Evolutionary conservation across 2,113 vertebrate species (phyloP), one percentile per base, ranked within the genome.

Genomic region (Sinosuthora webbiana): DNA sequence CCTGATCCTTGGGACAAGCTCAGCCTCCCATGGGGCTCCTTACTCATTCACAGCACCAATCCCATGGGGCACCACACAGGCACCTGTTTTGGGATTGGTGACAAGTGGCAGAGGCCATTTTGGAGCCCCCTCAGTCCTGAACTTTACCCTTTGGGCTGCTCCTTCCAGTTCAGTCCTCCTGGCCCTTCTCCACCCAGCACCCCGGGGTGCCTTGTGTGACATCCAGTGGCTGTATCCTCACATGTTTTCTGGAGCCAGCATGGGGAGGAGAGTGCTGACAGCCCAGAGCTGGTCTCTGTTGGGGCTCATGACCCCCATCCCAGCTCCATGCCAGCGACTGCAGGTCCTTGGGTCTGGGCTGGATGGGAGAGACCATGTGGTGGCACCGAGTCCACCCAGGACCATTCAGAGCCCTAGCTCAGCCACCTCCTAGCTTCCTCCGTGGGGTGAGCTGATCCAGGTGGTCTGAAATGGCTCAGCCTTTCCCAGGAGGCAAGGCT

Each of bases 31-130:
- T 1, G 20, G 42, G 33, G 37, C 64, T 83, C 33, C 80, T 50
- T 5, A n/a, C 64, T 24, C 33, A 6, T 14, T 52, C 17, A 30
- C 0, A 6, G 37, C 2, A 6, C 33, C 6, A n/a, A 24, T 59
- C 45, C 45, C 12, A 6, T 0, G 2, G 53, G 59, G 50, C 13
- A 3, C 23, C 24, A 7, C 4, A 4, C 31, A 5, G n/a, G 21
- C 37, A 80, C 21, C 21, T 5, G 3, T 42, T 80, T 35, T 2
- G 16, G 49, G 59, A 60, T 23, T 2, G 1, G 17, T 10, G 17
- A 33, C 3, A 24, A 55, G 53, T 13, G 68, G 63, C 67, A 83
- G 73, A 55, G 25, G 44, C 35, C 41, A 33, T n/a, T 37, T 47
- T 3, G 3, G 47, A 63, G 31, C 25, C 11, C 3, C 0, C n/a